A percentile compares a stretch with the other conserved stretches of the same genome.
These are phyloP conservation scores for Neodiprion fabricii DNA, from an alignment of 1,140 invertebrate species.

Conservation along the genomic window DNA sequence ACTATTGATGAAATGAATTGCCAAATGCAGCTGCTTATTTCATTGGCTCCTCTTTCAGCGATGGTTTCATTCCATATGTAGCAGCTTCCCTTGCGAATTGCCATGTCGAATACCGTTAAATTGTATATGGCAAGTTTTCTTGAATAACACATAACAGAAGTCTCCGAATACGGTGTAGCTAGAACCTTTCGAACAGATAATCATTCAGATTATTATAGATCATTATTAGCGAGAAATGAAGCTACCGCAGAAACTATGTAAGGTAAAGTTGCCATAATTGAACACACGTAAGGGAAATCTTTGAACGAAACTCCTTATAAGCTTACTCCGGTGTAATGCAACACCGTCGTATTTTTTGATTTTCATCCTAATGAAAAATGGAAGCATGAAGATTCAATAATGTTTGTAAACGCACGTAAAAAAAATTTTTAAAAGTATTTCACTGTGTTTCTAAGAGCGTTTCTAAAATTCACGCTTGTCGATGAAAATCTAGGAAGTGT, in stretches of 20 bases:
- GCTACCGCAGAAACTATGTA: background rate
- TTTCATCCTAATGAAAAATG: too few species aligned
- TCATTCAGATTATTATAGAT: background rate
- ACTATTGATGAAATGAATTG: conserved; percentile 34
- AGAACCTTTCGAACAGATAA: background rate
- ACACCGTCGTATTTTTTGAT: too few species aligned
- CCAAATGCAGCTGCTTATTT: conserved; percentile 54
- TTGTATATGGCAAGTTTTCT: conserved; percentile 57
- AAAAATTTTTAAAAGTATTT: too few species aligned
- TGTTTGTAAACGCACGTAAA: too few species aligned
- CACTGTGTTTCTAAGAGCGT: too few species aligned
- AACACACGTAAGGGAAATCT: background rate
- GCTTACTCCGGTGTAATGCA: too few species aligned
- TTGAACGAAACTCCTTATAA: too few species aligned
- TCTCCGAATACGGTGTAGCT: conserved; percentile 29
- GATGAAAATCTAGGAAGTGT: background rate
- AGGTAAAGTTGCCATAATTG: background rate
- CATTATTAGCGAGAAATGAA: background rate
- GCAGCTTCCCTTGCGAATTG: conserved; percentile 40
- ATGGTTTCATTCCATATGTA: conserved; percentile 58
- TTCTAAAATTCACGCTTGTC: too few species aligned
- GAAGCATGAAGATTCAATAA: too few species aligned
- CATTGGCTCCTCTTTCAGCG: conserved; percentile 51
- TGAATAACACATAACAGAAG: conserved; percentile 45
- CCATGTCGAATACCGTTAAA: conserved; percentile 53